A percentile compares a stretch with the other conserved stretches of the same genome.
These are phyloP conservation scores for Tuta absoluta DNA, from an alignment of 2,888 invertebrate genomes.

Conservation along the genomic window DNA sequence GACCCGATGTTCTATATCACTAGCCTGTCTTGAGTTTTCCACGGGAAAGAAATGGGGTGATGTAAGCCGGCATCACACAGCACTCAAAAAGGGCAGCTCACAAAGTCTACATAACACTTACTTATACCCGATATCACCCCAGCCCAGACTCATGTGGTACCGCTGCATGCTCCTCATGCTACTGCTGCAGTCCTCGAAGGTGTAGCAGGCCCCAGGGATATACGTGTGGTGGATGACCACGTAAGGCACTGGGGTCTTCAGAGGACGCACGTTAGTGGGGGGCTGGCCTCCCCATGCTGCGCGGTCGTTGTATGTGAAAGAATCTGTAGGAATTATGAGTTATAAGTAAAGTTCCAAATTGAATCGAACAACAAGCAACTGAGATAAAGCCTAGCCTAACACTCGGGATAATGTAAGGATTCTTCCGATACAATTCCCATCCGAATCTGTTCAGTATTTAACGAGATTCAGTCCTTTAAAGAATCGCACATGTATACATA, in stretches of 20 bases:
- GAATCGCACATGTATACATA: no score
- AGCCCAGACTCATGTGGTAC: constrained; percentile 81
- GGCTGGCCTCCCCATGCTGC: constrained; percentile 80
- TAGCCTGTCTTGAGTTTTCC: no score
- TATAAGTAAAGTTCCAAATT: neutral
- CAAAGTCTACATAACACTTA: constrained; percentile 55
- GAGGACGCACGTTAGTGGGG: constrained; percentile 64
- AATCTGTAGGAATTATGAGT: neutral
- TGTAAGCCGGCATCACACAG: no score
- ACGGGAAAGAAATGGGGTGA: no score
- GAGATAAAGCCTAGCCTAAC: no score
- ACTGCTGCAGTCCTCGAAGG: constrained; percentile 70
- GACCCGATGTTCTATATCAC: no score
- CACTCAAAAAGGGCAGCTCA: no score
- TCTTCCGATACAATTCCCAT: no score
- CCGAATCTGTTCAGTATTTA: no score
- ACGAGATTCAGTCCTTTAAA: no score
- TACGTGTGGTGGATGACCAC: constrained; percentile 87
- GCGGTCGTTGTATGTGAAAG: constrained; percentile 6
- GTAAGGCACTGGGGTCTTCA: constrained; percentile 82
- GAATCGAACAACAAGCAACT: no score
- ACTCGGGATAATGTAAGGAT: no score
- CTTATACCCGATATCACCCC: constrained; percentile 87
- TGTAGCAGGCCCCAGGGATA: constrained; percentile 82
- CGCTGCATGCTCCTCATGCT: constrained; percentile 85